A percentile compares a stretch with the other conserved stretches of the same genome.
phyloP scores from a whole-genome alignment of 2,797 vertebrate genomes.

The Melanotaenia parkinsoni region DNA sequence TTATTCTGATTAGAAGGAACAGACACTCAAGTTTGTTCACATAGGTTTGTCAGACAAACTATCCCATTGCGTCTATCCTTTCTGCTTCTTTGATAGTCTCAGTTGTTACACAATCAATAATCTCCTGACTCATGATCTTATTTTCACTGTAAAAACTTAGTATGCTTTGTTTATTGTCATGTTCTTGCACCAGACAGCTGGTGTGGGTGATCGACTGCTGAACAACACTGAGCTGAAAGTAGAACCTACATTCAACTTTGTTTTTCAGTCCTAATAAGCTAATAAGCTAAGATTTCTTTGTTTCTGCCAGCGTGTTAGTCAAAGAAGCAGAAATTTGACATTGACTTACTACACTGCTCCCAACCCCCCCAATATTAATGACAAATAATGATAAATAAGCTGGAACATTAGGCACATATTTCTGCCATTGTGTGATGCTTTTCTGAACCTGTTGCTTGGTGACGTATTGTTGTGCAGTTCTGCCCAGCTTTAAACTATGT shows the following conservation, averaged over 20 bases:
- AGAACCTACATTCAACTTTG: neutral
- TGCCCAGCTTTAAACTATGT: slow-evolving; percentile 21
- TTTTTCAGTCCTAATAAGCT: neutral
- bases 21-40: too few species aligned
- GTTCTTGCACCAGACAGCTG: too few species aligned
- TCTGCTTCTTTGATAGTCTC: too few species aligned
- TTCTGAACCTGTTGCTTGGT: slow-evolving; percentile 17
- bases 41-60: too few species aligned
- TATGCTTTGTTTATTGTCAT: neutral
- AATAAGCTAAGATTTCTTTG: neutral
- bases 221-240: neutral
- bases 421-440: neutral
- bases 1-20: too few species aligned
- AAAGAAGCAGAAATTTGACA: slow-evolving; percentile 7
- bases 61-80: too few species aligned
- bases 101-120: too few species aligned
- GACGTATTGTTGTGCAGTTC: slow-evolving; percentile 1
- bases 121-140: too few species aligned
- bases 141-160: too few species aligned
- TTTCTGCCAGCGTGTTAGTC: neutral
- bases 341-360: slow-evolving; percentile 5
- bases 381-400: neutral
- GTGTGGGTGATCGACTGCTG: too few species aligned
- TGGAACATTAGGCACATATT: slow-evolving; percentile 7
- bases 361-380: neutral